phyloP scores from a whole-genome alignment of 1,140 invertebrate species.

The Zaprionus gabonicus region DNA sequence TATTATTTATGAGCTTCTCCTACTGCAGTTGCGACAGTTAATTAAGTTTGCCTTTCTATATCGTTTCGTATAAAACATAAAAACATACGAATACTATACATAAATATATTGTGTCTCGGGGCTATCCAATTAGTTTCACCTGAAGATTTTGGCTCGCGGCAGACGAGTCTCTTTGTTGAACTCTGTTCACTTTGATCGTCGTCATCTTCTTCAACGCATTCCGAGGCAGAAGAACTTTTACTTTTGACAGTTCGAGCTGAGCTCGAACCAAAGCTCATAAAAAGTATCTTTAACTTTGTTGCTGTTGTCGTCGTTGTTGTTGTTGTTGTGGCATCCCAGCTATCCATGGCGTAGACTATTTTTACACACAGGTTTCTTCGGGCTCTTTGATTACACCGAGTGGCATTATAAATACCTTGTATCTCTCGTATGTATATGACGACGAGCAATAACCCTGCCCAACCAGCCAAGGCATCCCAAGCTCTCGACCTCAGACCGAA shows the following conservation, averaged over 20 bases:
- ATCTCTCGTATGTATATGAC: constrained; percentile 49
- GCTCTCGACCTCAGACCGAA: constrained; percentile 12
- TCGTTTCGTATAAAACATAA: neutral
- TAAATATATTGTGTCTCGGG: constrained; percentile 7
- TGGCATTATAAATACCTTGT: constrained; percentile 64
- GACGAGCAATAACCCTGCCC: constrained; percentile 71
- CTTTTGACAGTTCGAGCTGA: constrained; percentile 63
- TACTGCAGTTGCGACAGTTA: neutral
- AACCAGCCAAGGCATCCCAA: constrained; percentile 35
- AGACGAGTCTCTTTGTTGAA: neutral
- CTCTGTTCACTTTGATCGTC: constrained; percentile 20
- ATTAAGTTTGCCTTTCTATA: neutral
- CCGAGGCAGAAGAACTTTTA: constrained; percentile 71
- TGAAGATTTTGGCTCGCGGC: constrained; percentile 17
- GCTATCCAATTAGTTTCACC: constrained; percentile 49
- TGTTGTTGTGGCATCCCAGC: constrained; percentile 42
- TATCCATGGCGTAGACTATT: constrained; percentile 53
- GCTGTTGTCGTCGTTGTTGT: constrained; percentile 31
- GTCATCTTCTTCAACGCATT: constrained; percentile 51
- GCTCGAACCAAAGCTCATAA: constrained; percentile 30
- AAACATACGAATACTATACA: neutral
- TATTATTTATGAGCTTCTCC: constrained; percentile 1
- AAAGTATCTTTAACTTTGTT: constrained; percentile 28
- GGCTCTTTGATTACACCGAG: constrained; percentile 66
- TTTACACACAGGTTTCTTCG: constrained; percentile 63